Percentiles rank a stretch among this genome's conserved stretches.
phyloP scores from a whole-genome alignment of 2,888 invertebrate genomes.

The Protonemura montana region DNA sequence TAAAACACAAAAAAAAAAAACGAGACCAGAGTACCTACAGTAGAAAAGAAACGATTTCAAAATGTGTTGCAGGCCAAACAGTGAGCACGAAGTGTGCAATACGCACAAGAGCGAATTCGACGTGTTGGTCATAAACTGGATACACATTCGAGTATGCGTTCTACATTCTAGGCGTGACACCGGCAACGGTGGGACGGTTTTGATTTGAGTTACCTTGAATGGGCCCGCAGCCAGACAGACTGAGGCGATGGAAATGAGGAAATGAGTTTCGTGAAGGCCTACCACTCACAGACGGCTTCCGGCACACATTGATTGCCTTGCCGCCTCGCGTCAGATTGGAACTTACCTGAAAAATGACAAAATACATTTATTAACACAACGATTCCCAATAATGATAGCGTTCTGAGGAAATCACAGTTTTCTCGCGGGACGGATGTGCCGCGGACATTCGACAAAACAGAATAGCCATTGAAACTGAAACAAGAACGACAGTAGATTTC shows the following conservation, averaged over 20 bases:
- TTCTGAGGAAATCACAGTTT: not conserved
- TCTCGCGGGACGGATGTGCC: not conserved
- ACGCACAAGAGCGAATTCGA: not conserved
- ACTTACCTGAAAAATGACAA: conserved; percentile 7
- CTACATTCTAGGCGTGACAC: not conserved
- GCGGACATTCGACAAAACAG: not conserved
- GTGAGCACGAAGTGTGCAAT: not conserved
- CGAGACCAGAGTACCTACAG: no score
- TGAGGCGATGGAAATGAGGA: not conserved
- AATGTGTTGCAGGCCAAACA: not conserved
- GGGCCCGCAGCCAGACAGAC: not conserved
- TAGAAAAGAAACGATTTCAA: not conserved
- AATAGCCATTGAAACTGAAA: not conserved
- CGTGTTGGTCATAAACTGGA: not conserved
- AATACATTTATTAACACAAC: not conserved
- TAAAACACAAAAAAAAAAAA: not conserved
- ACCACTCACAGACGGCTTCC: not conserved
- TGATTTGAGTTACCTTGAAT: not conserved
- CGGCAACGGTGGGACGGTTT: not conserved
- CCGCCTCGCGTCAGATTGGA: not conserved
- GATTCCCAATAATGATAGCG: not conserved
- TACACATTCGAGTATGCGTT: not conserved
- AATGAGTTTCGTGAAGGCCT: not conserved
- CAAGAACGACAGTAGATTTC: not conserved
- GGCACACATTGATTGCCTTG: not conserved